These are phyloP conservation scores for Nothoprocta perdicaria DNA, from an alignment of 2,113 vertebrate genomes.

Conservation along the genomic window DNA sequence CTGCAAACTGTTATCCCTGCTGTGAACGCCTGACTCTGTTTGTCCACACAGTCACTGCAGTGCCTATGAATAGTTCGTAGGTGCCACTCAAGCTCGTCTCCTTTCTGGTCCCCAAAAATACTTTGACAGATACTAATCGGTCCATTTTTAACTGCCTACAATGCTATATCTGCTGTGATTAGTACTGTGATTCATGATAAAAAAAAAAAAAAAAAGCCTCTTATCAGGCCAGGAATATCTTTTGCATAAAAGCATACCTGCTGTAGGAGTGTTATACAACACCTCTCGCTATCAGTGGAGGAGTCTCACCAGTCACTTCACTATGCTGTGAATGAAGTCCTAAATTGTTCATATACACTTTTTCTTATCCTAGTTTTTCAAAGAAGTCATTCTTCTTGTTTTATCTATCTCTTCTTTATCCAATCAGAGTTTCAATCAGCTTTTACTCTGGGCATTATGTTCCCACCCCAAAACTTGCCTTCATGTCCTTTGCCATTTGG, in stretches of 20 bases:
- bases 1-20: not conserved
- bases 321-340: not conserved
- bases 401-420: not conserved
- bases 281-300: not conserved
- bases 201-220: not conserved
- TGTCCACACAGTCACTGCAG: constrained; percentile 3
- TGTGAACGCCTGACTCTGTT: constrained; percentile 12
- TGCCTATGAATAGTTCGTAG: constrained; percentile 23
- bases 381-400: not conserved
- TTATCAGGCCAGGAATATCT: constrained; percentile 21
- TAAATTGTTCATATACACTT: not conserved
- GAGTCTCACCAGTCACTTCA: not conserved
- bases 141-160: not conserved
- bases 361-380: not conserved
- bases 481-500: not conserved
- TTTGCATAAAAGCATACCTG: constrained; percentile 25
- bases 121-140: not conserved
- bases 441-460: not conserved
- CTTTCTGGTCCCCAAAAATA: not conserved
- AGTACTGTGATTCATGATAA: not conserved
- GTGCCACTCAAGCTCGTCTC: not conserved
- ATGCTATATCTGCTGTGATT: not conserved
- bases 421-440: not conserved
- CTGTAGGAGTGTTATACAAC: constrained; percentile 5
- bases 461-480: rapidly evolving